Evolutionary conservation across 2,888 invertebrate species (phyloP).

Genomic region (Thyatira batis): DNA sequence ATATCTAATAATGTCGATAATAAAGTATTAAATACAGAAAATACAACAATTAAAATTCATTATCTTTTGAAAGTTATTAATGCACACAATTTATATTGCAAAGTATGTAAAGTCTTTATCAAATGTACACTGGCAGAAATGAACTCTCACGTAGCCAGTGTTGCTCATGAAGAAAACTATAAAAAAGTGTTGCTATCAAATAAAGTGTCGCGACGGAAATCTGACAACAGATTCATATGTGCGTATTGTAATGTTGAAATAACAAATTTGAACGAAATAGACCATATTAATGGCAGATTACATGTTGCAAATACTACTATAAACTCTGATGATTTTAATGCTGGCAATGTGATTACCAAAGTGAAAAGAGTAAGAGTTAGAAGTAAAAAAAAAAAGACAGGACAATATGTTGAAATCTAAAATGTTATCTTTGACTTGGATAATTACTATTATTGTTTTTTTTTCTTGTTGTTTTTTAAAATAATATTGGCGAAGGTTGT

Average conservation of each 20-base stretch:
- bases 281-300: not conserved
- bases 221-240: not conserved
- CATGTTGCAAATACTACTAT: not conserved
- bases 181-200: not conserved
- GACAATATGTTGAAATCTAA: no score
- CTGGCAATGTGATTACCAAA: not conserved
- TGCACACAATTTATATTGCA: not conserved
- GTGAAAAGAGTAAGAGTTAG: not conserved
- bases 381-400: not conserved
- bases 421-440: no score
- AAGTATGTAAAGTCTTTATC: not conserved
- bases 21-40: no score
- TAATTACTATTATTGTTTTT: no score
- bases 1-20: no score
- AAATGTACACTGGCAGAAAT: not conserved
- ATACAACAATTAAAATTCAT: not conserved
- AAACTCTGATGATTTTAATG: not conserved
- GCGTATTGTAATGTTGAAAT: not conserved
- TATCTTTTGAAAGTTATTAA: not conserved
- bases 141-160: not conserved
- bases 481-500: no score
- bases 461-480: no score
- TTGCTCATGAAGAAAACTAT: not conserved
- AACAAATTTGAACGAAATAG: not conserved
- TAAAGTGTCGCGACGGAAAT: not conserved